These are phyloP conservation scores for Aphis craccivora DNA, from an alignment of 1,140 invertebrate genomes.

Conservation along the genomic window DNA sequence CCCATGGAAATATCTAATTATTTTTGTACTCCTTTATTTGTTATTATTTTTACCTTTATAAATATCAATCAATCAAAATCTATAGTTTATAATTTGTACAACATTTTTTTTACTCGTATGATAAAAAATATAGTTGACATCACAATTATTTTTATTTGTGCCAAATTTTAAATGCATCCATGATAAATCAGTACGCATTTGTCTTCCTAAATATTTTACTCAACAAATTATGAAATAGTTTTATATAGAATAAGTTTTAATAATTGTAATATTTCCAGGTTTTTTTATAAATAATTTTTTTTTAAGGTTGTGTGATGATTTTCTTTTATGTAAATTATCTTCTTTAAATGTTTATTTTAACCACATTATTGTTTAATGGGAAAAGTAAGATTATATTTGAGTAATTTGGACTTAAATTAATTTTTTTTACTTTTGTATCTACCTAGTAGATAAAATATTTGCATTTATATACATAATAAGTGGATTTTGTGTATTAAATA, in stretches of 20 bases:
- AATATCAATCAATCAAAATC: neutral
- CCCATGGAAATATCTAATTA: neutral
- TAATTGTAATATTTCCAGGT: neutral
- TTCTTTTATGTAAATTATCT: neutral
- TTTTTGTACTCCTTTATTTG: neutral
- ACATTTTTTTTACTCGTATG: neutral
- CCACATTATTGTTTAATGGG: neutral
- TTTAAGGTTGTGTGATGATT: neutral
- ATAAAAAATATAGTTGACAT: neutral
- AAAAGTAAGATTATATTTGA: neutral
- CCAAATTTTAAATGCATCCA: neutral
- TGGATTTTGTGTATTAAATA: neutral
- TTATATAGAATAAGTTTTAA: neutral
- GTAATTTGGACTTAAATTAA: neutral
- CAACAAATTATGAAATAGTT: neutral
- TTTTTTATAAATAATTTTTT: neutral
- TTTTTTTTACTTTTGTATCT: neutral
- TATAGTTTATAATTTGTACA: neutral
- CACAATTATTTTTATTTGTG: neutral
- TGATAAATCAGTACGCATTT: neutral
- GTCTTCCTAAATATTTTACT: neutral
- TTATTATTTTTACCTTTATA: neutral
- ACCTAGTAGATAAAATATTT: neutral
- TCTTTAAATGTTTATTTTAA: neutral
- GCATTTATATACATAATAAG: slow-evolving; percentile 18